These are phyloP conservation scores for Neopelma chrysocephalum DNA, from an alignment of 2,797 vertebrate species.

Conservation along the genomic window DNA sequence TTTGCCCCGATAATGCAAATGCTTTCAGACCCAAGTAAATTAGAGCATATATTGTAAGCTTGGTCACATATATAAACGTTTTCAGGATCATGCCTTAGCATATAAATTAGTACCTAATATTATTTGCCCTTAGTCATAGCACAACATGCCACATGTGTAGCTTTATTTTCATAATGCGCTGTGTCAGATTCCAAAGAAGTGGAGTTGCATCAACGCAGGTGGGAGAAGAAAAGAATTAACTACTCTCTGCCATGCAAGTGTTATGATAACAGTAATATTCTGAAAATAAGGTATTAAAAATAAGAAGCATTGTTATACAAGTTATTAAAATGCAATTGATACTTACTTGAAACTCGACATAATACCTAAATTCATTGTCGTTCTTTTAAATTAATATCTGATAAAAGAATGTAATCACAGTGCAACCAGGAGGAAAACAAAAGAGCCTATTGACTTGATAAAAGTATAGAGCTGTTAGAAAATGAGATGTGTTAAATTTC, in stretches of 20 bases:
- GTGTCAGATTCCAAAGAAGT: background rate
- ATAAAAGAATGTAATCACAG: slow-evolving; percentile 19
- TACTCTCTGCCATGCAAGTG: background rate
- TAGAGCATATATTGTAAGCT: background rate
- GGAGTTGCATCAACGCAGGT: background rate
- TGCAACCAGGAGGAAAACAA: slow-evolving; percentile 16
- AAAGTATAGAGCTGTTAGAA: background rate
- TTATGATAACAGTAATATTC: background rate
- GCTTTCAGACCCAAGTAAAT: background rate
- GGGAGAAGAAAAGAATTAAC: background rate
- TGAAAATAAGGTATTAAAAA: background rate
- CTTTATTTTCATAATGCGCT: background rate
- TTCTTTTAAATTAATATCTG: slow-evolving; percentile 16
- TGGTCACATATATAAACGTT: background rate
- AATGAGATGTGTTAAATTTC: slow-evolving; percentile 1
- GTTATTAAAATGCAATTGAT: slow-evolving; percentile 15
- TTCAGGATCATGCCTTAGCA: background rate
- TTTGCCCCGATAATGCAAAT: background rate
- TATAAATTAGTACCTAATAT: background rate
- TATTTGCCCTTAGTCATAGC: background rate
- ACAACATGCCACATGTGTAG: background rate
- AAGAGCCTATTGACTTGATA: background rate
- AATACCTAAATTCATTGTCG: background rate
- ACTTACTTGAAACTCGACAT: slow-evolving; percentile 1
- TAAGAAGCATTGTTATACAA: background rate